phyloP scores from a whole-genome alignment of 2,888 invertebrate genomes.

The Stomorhina lunata region DNA sequence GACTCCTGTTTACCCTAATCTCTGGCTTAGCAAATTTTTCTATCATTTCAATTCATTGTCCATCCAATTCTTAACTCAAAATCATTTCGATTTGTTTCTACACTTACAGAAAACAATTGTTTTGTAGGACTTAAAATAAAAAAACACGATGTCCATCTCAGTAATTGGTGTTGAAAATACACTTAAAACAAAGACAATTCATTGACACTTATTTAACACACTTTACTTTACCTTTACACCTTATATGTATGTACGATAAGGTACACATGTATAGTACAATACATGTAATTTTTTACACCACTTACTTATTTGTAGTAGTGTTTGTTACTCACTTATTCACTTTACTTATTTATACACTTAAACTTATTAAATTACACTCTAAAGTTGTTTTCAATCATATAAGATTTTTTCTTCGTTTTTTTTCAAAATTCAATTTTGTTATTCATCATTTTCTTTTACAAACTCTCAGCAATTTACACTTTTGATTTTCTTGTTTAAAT shows the following conservation, averaged over 20 bases:
- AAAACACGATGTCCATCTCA: not conserved
- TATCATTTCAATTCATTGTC: too few relatives aligned
- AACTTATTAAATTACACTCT: slow-evolving; percentile 65
- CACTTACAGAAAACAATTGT: too few relatives aligned
- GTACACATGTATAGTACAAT: too few relatives aligned
- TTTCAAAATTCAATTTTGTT: slow-evolving; percentile 23
- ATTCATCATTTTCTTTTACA: not conserved
- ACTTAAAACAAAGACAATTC: slow-evolving; percentile 21
- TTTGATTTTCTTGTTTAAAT: slow-evolving; percentile 13
- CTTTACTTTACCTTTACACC: not conserved
- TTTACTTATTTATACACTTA: slow-evolving; percentile 53
- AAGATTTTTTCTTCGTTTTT: slow-evolving; percentile 15
- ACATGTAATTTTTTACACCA: not conserved
- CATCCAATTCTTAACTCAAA: too few relatives aligned
- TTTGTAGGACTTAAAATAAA: too few relatives aligned
- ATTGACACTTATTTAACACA: slow-evolving; percentile 57
- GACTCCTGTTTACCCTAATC: too few relatives aligned
- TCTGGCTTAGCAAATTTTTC: too few relatives aligned
- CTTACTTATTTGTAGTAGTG: not conserved
- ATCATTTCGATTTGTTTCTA: too few relatives aligned
- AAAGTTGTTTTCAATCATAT: slow-evolving; percentile 58
- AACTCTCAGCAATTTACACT: not conserved
- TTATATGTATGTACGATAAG: too few relatives aligned
- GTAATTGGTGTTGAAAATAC: not conserved
- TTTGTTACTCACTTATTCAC: too few relatives aligned